These are phyloP conservation scores for Amiota communis DNA, from an alignment of 2,888 invertebrate species.

Conservation along the genomic window DNA sequence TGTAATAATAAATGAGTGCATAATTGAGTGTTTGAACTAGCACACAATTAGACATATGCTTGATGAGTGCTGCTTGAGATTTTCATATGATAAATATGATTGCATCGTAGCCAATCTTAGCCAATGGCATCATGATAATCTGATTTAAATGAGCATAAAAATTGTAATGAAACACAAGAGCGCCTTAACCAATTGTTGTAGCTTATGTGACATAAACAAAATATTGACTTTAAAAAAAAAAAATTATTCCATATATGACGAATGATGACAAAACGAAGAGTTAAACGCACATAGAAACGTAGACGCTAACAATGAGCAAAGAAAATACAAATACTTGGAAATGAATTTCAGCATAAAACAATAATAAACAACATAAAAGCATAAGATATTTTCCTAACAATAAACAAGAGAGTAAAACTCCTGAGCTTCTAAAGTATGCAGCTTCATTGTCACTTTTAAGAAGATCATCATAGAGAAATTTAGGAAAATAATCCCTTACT, in stretches of 20 bases:
- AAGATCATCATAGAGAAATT: too few species aligned
- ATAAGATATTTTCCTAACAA: too few species aligned
- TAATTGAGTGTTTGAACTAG: background rate
- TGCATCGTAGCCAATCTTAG: background rate
- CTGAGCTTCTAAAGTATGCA: too few species aligned
- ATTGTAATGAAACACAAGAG: too few species aligned
- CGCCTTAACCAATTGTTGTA: constrained; percentile 15
- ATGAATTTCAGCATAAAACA: background rate
- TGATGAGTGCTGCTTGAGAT: too few species aligned
- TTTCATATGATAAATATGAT: background rate
- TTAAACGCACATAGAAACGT: background rate
- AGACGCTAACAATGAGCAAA: background rate
- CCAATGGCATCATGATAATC: constrained; percentile 9
- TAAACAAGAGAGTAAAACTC: too few species aligned
- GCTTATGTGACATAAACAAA: constrained; percentile 13
- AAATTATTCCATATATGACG: too few species aligned
- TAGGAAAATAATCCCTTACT: too few species aligned
- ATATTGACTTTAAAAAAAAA: background rate
- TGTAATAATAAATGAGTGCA: constrained; percentile 19
- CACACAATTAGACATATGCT: background rate
- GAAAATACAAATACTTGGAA: background rate
- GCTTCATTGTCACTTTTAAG: too few species aligned
- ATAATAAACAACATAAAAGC: background rate
- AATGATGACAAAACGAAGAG: background rate
- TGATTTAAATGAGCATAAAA: background rate